A percentile compares a stretch with the other conserved stretches of the same genome.
These are phyloP conservation scores for Protobothrops mucrosquamatus DNA, from an alignment of 2,113 vertebrate species.

Conservation along the genomic window DNA sequence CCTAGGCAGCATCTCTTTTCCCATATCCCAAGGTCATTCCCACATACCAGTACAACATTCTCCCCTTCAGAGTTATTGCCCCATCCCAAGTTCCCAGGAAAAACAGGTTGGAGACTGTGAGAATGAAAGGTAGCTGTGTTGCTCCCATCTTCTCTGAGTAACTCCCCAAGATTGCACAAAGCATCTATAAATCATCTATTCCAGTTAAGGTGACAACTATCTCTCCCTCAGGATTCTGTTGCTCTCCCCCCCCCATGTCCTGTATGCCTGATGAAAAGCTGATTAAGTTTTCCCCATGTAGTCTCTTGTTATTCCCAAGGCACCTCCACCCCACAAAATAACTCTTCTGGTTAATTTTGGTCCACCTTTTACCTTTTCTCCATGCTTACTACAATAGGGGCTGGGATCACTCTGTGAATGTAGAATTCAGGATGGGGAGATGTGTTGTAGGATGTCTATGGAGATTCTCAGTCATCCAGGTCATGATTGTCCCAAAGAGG, in stretches of 20 bases:
- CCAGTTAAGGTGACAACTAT: not conserved
- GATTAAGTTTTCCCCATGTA: not conserved
- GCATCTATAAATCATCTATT: not conserved
- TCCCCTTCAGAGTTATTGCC: not conserved
- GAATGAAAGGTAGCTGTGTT: not conserved
- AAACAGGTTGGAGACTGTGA: not conserved
- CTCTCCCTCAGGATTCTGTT: not conserved
- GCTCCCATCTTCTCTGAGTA: not conserved
- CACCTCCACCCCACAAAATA: too few relatives aligned
- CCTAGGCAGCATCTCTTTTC: not conserved
- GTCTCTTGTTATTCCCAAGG: not conserved
- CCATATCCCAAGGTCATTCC: not conserved
- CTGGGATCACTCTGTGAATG: not conserved
- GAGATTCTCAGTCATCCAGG: too few relatives aligned
- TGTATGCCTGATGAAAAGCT: not conserved
- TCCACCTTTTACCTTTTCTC: not conserved
- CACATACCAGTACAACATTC: not conserved
- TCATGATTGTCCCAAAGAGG: too few relatives aligned
- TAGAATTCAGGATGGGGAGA: not conserved
- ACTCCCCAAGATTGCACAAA: not conserved
- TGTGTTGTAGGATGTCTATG: too few relatives aligned
- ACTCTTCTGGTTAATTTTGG: not conserved
- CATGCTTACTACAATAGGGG: not conserved
- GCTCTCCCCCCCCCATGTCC: not conserved
- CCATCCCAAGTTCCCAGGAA: not conserved